Conservation (phyloP, 2,797 vertebrate species). For the Thamnophis elegans region DNA sequence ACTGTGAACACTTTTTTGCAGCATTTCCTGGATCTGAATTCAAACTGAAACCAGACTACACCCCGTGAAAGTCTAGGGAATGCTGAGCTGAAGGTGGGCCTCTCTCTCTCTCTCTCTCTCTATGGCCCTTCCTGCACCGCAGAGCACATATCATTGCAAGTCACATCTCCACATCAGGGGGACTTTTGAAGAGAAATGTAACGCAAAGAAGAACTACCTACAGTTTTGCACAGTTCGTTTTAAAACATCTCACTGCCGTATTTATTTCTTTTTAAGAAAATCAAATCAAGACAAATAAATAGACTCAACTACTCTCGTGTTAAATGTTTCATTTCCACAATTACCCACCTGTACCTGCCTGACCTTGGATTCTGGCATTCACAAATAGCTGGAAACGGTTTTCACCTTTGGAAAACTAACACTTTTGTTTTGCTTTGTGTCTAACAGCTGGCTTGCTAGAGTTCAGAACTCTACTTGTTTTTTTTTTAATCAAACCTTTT, state of each 20-base stretch:
- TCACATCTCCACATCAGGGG: conserved; percentile 54
- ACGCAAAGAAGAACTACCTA: conserved; percentile 59
- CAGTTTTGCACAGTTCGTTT: conserved; percentile 71
- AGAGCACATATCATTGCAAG: neutral
- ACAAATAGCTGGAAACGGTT: conserved; percentile 75
- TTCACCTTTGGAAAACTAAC: conserved; percentile 71
- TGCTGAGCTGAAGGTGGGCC: conserved; percentile 61
- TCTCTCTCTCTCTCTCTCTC: neutral
- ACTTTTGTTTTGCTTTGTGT: conserved; percentile 37
- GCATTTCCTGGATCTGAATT: conserved; percentile 74
- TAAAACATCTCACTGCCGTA: conserved; percentile 70
- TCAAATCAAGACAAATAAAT: conserved; percentile 90
- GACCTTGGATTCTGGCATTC: conserved; percentile 74
- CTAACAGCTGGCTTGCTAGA: conserved; percentile 72
- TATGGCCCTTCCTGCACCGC: neutral
- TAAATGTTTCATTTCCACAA: conserved; percentile 72
- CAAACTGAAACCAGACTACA: conserved; percentile 66
- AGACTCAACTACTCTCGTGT: conserved; percentile 79
- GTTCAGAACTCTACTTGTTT: conserved; percentile 70
- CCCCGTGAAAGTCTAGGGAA: conserved; percentile 66
- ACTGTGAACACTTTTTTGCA: conserved; percentile 70
- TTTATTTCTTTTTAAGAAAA: conserved; percentile 54
- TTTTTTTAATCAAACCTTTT: conserved; percentile 47
- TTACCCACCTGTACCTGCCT: conserved; percentile 82
- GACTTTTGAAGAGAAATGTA: conserved; percentile 57